Evolutionary conservation across 1,140 invertebrate species (phyloP).

Genomic region (Lepidurus arcticus): DNA sequence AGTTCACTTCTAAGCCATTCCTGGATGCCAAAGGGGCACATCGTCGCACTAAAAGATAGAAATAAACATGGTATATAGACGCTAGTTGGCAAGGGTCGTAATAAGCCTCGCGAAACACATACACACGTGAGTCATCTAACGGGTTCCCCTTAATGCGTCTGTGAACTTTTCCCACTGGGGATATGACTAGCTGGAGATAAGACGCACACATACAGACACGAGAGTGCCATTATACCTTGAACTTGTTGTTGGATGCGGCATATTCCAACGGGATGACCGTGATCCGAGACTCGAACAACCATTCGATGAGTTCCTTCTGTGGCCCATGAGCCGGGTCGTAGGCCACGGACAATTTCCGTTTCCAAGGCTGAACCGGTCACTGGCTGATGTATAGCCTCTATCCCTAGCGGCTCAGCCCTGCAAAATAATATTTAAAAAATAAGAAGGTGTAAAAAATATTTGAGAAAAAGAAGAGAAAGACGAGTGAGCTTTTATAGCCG

Average conservation of each 20-base stretch:
- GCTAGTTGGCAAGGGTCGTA: background rate
- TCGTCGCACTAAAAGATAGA: slow-evolving; percentile 1
- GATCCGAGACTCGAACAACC: background rate
- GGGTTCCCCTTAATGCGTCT: background rate
- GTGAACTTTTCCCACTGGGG: background rate
- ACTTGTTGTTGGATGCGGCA: slow-evolving; percentile 10
- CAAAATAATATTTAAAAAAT: too few relatives aligned
- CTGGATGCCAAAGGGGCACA: slow-evolving; percentile 7
- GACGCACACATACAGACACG: background rate
- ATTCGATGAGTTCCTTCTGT: slow-evolving; percentile 8
- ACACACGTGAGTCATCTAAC: slow-evolving; percentile 10
- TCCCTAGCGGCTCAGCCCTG: background rate
- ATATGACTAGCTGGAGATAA: background rate
- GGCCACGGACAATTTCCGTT: background rate
- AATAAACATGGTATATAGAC: background rate
- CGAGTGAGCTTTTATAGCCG: too few relatives aligned
- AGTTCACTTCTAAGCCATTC: background rate
- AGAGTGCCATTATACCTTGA: background rate
- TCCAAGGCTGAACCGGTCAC: background rate
- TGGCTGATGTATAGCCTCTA: background rate
- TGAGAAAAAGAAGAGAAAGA: too few relatives aligned
- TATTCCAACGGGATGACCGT: background rate
- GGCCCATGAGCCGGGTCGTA: background rate
- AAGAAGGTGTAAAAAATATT: too few relatives aligned
- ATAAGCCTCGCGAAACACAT: background rate